Percentiles rank a stretch among this genome's conserved stretches.
phyloP scores from a whole-genome alignment of 2,888 invertebrate species.

The Idaea aversata region DNA sequence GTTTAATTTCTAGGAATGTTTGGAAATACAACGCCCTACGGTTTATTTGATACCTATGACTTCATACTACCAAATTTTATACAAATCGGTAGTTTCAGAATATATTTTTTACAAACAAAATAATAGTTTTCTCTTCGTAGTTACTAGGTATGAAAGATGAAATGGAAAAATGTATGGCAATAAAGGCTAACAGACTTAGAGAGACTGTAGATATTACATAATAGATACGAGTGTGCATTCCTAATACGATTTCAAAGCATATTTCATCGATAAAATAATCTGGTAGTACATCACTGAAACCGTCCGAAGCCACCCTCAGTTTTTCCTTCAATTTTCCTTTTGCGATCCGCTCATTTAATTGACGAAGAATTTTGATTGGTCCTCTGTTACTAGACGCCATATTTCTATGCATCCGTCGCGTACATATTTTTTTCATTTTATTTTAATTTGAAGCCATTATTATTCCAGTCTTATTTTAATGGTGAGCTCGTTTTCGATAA shows the following conservation, averaged over 20 bases:
- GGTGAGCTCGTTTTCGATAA: constrained; percentile 68
- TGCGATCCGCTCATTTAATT: constrained; percentile 77
- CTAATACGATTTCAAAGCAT: background rate
- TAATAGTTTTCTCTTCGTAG: no score
- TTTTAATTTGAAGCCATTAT: constrained; percentile 68
- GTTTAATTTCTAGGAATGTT: no score
- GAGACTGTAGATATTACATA: no score
- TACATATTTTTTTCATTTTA: constrained; percentile 42
- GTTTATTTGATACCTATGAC: no score
- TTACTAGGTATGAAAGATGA: no score
- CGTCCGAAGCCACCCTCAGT: constrained; percentile 66
- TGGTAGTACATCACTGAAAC: constrained; percentile 29
- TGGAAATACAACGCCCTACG: no score
- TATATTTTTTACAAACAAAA: no score
- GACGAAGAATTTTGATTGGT: constrained; percentile 80
- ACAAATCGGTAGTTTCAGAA: no score
- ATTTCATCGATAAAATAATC: background rate
- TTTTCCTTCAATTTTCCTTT: constrained; percentile 79
- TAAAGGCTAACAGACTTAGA: no score
- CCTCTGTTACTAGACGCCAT: constrained; percentile 61
- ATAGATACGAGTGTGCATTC: no score
- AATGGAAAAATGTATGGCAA: no score
- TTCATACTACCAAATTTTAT: no score
- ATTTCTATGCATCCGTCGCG: constrained; percentile 74
- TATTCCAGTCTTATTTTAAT: constrained; percentile 79